A percentile compares a stretch with the other conserved stretches of the same genome.
Conservation (phyloP, 2,113 vertebrate species). For the Hydrochoerus hydrochaeris region DNA sequence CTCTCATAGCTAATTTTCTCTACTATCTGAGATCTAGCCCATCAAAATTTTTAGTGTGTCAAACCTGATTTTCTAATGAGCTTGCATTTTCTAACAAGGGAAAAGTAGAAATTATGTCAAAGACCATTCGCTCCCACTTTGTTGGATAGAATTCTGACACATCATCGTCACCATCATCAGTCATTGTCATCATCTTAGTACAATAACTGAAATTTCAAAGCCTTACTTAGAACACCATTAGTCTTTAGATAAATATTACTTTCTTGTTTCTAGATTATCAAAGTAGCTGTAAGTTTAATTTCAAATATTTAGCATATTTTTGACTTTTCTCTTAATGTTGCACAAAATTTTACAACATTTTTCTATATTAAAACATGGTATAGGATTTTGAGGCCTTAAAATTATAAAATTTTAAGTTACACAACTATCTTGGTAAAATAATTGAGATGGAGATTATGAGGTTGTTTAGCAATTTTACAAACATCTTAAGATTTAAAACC, state of each 20-base stretch:
- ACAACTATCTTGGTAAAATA: conserved; percentile 16
- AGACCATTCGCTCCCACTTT: background rate
- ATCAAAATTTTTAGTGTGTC: background rate
- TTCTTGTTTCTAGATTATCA: background rate
- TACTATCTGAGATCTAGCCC: background rate
- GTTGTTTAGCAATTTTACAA: background rate
- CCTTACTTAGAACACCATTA: background rate
- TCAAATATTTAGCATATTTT: background rate
- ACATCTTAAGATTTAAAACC: background rate
- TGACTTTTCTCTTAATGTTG: background rate
- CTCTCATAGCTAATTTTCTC: background rate
- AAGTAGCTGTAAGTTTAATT: background rate
- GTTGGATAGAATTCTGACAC: background rate
- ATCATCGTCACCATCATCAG: background rate
- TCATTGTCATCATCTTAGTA: background rate
- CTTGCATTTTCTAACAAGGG: background rate
- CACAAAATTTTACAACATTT: background rate
- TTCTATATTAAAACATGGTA: background rate
- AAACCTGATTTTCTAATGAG: background rate
- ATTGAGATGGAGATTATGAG: background rate
- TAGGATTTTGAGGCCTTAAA: background rate
- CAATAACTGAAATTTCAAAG: background rate
- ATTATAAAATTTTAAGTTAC: background rate
- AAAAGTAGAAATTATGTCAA: background rate
- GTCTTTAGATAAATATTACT: conserved; percentile 12